Conservation (phyloP, 2,797 vertebrate species). For the Siniperca obscura region DNA sequence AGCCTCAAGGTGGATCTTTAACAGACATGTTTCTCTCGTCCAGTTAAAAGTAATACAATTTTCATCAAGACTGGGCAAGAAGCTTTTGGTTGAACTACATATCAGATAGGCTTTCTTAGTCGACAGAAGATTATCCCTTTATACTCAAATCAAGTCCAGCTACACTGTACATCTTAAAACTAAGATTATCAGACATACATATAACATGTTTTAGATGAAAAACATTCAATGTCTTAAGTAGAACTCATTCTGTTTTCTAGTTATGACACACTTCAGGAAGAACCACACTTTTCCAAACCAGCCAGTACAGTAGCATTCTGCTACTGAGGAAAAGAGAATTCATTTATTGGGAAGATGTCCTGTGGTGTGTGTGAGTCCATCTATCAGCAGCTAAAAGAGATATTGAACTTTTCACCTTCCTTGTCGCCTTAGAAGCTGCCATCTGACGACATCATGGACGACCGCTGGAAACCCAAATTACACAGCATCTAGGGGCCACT, state of each 20-base stretch:
- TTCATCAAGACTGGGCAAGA: neutral
- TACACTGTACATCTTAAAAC: neutral
- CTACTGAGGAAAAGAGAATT: conserved; percentile 1
- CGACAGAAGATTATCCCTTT: neutral
- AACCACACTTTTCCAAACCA: conserved; percentile 23
- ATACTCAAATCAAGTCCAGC: neutral
- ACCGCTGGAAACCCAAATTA: conserved; percentile 84
- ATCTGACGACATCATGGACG: conserved; percentile 76
- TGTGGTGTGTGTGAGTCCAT: conserved; percentile 42
- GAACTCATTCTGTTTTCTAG: neutral
- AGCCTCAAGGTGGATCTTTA: neutral
- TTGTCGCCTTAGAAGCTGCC: conserved; percentile 71
- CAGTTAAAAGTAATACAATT: neutral
- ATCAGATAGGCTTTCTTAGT: neutral
- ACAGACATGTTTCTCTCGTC: neutral
- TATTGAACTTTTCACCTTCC: conserved; percentile 83
- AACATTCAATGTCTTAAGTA: neutral
- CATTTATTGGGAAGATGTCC: conserved; percentile 25
- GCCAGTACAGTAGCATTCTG: conserved; percentile 36
- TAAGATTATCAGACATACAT: neutral
- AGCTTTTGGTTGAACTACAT: neutral
- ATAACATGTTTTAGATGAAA: neutral
- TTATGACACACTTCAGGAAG: neutral
- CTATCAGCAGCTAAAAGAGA: conserved; percentile 68
- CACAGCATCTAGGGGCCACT: conserved; percentile 79